A percentile compares a stretch with the other conserved stretches of the same genome.
Evolutionary conservation across 2,888 invertebrate species (phyloP).

Genomic region (Ctena decussata): DNA sequence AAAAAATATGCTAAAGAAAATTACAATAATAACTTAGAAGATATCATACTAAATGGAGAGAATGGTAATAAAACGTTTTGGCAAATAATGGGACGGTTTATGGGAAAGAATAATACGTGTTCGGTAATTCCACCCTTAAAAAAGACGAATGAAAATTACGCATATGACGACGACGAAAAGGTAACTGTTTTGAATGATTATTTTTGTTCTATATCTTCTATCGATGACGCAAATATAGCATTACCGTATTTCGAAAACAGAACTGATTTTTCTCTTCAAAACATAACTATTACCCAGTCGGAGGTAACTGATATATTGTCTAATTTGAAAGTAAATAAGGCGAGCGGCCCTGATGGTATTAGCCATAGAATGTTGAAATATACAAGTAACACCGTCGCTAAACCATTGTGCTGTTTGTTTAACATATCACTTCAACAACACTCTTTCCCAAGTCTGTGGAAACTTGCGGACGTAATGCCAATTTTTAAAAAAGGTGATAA

Average conservation of each 20-base stretch:
- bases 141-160: neutral
- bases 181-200: neutral
- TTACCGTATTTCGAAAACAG: neutral
- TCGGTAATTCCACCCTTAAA: neutral
- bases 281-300: neutral
- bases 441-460: too few relatives aligned
- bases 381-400: neutral
- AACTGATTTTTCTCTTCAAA: neutral
- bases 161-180: neutral
- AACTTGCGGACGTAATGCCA: too few relatives aligned
- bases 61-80: neutral
- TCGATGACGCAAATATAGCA: neutral
- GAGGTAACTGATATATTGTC: neutral
- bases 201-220: neutral
- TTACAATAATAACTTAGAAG: neutral
- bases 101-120: neutral
- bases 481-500: too few relatives aligned
- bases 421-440: too few relatives aligned
- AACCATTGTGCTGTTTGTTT: too few relatives aligned
- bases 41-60: neutral
- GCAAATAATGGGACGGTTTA: conserved; percentile 1
- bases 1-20: conserved; percentile 3
- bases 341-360: neutral
- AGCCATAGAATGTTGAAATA: conserved; percentile 15
- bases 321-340: conserved; percentile 6